phyloP scores from a whole-genome alignment of 2,113 vertebrate species.

The Turdus rufiventris region DNA sequence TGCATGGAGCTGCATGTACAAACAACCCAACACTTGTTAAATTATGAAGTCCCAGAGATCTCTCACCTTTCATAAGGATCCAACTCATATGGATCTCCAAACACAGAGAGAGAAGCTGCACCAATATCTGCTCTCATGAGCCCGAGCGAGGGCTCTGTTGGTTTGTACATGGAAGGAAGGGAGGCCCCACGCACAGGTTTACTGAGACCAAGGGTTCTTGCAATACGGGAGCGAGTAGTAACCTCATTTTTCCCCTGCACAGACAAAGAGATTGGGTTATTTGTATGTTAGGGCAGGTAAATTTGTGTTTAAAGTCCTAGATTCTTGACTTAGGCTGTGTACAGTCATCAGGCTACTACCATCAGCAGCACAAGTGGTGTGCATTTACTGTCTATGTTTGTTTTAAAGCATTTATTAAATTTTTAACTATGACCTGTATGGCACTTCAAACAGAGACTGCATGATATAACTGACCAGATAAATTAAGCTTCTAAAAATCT shows the following conservation, averaged over 20 bases:
- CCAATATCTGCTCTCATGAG: slow-evolving; percentile 91
- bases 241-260: slow-evolving; percentile 66
- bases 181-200: slow-evolving; percentile 75
- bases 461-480: neutral
- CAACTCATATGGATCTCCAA: slow-evolving; percentile 88
- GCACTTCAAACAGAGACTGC: neutral
- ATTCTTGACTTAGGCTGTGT: neutral
- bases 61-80: slow-evolving; percentile 82
- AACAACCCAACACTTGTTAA: neutral
- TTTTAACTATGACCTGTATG: neutral
- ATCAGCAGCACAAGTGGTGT: neutral
- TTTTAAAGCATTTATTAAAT: neutral
- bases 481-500: neutral
- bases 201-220: slow-evolving; percentile 81
- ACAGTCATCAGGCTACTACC: neutral
- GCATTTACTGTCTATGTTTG: neutral
- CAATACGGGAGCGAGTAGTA: slow-evolving; percentile 84
- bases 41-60: neutral
- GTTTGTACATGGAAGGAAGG: slow-evolving; percentile 81
- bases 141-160: slow-evolving; percentile 80
- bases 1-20: neutral
- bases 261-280: neutral
- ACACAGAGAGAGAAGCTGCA: slow-evolving; percentile 90
- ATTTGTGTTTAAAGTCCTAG: neutral
- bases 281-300: neutral